These are phyloP conservation scores for Pseudomyrmex sp. DNA, from an alignment of 1,140 invertebrate species.

Conservation along the genomic window DNA sequence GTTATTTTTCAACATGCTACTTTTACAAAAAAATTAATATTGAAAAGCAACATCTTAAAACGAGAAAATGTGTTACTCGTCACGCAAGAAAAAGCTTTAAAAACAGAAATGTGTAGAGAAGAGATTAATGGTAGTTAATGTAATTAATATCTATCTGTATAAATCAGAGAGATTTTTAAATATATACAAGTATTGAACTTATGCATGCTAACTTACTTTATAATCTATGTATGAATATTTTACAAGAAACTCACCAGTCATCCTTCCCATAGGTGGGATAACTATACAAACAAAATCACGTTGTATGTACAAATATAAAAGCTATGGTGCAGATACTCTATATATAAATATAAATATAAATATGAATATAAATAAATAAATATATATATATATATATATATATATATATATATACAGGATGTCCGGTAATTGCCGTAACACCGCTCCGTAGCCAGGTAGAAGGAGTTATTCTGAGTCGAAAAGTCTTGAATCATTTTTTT, in stretches of 20 bases:
- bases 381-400: constrained; percentile 50
- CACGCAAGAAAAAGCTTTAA: constrained; percentile 36
- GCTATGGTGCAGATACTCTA: constrained; percentile 69
- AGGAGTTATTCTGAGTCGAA: no score
- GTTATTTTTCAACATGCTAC: no score
- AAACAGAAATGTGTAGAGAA: constrained; percentile 4
- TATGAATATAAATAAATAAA: constrained; percentile 14
- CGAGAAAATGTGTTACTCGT: constrained; percentile 55
- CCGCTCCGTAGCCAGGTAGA: no score
- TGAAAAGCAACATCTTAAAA: constrained; percentile 16
- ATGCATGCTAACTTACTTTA: constrained; percentile 71
- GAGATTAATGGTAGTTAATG: constrained; percentile 26
- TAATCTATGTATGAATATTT: constrained; percentile 74
- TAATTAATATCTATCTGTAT: constrained; percentile 12
- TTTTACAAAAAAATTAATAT: background rate
- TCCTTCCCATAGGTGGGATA: constrained; percentile 87
- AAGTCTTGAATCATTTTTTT: no score
- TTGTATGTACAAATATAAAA: constrained; percentile 81
- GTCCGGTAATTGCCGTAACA: no score
- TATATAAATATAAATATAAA: constrained; percentile 63
- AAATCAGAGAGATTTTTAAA: constrained; percentile 5
- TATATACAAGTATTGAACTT: constrained; percentile 55
- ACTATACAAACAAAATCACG: constrained; percentile 84
- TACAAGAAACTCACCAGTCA: constrained; percentile 86
- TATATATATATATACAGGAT: background rate